These are phyloP conservation scores for Euclidia mi DNA, from an alignment of 2,888 invertebrate genomes.

Conservation along the genomic window DNA sequence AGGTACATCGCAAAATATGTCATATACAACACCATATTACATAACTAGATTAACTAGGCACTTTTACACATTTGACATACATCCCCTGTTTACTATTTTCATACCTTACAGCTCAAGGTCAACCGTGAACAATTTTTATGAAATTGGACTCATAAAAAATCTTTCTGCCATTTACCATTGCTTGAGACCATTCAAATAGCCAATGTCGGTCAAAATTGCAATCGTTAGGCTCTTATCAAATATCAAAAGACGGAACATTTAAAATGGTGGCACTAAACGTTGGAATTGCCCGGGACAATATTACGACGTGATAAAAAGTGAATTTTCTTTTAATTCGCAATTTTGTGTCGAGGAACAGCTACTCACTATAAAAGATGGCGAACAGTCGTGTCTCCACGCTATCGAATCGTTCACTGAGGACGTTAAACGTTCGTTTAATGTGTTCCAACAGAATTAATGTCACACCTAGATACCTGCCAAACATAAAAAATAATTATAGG, in stretches of 20 bases:
- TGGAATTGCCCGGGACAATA: slow-evolving; percentile 69
- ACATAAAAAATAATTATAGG: slow-evolving; percentile 69
- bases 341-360: slow-evolving; percentile 72
- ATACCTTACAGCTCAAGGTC: too few species aligned
- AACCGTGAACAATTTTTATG: too few species aligned
- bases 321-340: slow-evolving; percentile 79
- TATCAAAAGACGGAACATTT: slow-evolving; percentile 66
- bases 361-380: slow-evolving; percentile 74
- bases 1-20: too few species aligned
- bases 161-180: slow-evolving; percentile 17
- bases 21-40: too few species aligned
- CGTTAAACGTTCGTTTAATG: slow-evolving; percentile 75
- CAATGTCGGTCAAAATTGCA: slow-evolving; percentile 33
- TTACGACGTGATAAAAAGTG: slow-evolving; percentile 75
- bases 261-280: slow-evolving; percentile 69
- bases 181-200: slow-evolving; percentile 14
- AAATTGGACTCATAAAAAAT: background rate
- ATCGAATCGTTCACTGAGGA: slow-evolving; percentile 67
- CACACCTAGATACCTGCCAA: slow-evolving; percentile 67
- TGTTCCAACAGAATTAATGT: slow-evolving; percentile 75
- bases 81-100: too few species aligned
- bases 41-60: too few species aligned
- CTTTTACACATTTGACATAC: too few species aligned
- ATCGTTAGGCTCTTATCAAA: slow-evolving; percentile 59
- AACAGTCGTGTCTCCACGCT: slow-evolving; percentile 65